phyloP scores from a whole-genome alignment of 1,140 invertebrate species.

The Drosophila ercepeae region DNA sequence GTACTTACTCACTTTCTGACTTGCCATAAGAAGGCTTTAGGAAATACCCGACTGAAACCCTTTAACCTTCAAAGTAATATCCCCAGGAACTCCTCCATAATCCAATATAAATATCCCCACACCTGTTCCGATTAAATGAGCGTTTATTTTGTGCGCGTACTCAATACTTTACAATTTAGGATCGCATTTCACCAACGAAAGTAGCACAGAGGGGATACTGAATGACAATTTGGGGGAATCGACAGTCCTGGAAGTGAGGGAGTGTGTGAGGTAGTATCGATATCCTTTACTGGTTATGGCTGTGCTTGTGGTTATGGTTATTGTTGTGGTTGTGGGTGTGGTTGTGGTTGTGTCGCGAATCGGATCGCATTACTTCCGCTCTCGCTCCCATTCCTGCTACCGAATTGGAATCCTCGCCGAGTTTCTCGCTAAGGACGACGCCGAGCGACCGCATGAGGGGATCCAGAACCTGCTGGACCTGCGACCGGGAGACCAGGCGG shows the following conservation, averaged over 20 bases:
- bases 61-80: too few relatives aligned
- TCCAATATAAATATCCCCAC: too few relatives aligned
- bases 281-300: neutral
- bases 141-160: constrained; percentile 4
- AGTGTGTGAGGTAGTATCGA: neutral
- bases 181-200: neutral
- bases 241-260: neutral
- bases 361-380: neutral
- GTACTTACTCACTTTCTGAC: too few relatives aligned
- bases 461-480: constrained; percentile 65
- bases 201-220: neutral
- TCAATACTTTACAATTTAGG: constrained; percentile 17
- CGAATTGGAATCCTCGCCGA: neutral
- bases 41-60: too few relatives aligned
- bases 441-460: constrained; percentile 61
- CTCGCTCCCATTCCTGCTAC: neutral
- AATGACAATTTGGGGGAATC: neutral
- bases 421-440: constrained; percentile 44
- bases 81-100: too few relatives aligned
- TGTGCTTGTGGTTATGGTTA: neutral
- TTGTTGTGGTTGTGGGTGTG: neutral
- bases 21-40: too few relatives aligned
- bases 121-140: neutral
- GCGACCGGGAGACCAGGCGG: constrained; percentile 62
- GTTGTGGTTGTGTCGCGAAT: neutral